Evolutionary conservation across 2,888 invertebrate species (phyloP), one percentile per base, ranked within the genome.

Genomic region (Gari tellinella): DNA sequence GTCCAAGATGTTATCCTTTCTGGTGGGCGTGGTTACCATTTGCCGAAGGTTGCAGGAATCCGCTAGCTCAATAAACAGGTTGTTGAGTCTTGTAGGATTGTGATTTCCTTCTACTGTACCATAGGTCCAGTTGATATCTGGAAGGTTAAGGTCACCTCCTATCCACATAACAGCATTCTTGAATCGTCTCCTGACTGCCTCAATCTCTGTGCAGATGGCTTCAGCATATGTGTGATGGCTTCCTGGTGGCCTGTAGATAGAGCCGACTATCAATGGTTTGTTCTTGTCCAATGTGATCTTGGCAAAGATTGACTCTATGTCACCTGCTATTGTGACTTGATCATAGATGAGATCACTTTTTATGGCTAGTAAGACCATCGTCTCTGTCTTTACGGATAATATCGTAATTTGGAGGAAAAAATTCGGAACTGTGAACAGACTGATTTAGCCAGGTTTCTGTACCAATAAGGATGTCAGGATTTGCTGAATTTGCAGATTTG

Each of bases 301-400:
- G 40, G 62, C 51, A 19, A 48, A 56, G 8, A 23, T n/a, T 5
- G 55, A 41, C 1, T 37, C 25, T 23, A 55, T 26, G 21, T 61
- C 51, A 45, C 43, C 31, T 4, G 14, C 15, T 17, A 64, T 64
- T 21, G 38, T 52, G 17, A 38, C 38, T 21, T 31, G 57, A 21
- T 41, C 53, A 21, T 53, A 17, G 10, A 58, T 52, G 15, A 70
- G 40, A 12, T 26, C 19, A 1, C 58, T 57, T 25, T 51, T n/a
- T n/a, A n/a, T n/a, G n/a, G n/a, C n/a, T n/a, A n/a, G n/a, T 52
- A 41, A 64, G 64, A 1, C 53, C 60, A 46, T 70, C 70, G 23
- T 40, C 15, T 38, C 58, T 51, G 26, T 63, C 58, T 25, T 58
- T 70, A 4, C 70, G 52, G 38, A 40, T 19, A n/a, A 56, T 21